Evolutionary conservation across 2,113 vertebrate genomes (phyloP).

Genomic region (Malurus cyaneus): DNA sequence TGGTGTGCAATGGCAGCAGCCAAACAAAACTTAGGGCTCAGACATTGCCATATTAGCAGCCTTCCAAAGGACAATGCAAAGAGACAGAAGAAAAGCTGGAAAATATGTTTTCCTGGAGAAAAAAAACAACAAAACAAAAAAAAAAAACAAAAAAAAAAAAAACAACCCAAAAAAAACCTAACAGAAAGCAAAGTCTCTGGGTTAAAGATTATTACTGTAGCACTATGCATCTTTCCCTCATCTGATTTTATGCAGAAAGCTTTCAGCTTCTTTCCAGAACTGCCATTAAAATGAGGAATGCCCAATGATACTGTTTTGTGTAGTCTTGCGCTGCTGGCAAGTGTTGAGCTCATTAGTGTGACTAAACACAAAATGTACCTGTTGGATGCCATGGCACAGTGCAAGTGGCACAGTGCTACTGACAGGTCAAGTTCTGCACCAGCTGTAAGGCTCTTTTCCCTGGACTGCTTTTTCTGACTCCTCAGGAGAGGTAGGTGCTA

Average conservation of each 20-base stretch:
- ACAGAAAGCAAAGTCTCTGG: not conserved
- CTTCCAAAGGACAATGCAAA: not conserved
- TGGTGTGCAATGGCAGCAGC: not conserved
- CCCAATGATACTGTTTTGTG: not conserved
- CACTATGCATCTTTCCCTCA: not conserved
- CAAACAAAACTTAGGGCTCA: not conserved
- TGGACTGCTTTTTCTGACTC: not conserved
- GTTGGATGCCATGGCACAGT: not conserved
- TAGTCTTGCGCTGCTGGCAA: not conserved
- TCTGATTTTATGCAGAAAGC: not conserved
- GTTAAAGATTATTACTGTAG: not conserved
- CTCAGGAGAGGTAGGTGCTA: not conserved
- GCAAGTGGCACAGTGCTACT: not conserved
- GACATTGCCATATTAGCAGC: fast-evolving
- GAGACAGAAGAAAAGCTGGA: not conserved
- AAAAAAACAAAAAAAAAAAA: fast-evolving
- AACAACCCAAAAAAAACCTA: too few relatives aligned
- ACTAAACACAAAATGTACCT: not conserved
- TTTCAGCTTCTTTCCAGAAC: not conserved
- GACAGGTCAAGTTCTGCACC: not conserved
- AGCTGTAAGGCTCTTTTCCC: not conserved
- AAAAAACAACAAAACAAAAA: too few relatives aligned
- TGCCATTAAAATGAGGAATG: not conserved
- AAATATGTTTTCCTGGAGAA: not conserved
- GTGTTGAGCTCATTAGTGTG: not conserved